phyloP scores from a whole-genome alignment of 2,797 vertebrate genomes.

The Macropodus opercularis region DNA sequence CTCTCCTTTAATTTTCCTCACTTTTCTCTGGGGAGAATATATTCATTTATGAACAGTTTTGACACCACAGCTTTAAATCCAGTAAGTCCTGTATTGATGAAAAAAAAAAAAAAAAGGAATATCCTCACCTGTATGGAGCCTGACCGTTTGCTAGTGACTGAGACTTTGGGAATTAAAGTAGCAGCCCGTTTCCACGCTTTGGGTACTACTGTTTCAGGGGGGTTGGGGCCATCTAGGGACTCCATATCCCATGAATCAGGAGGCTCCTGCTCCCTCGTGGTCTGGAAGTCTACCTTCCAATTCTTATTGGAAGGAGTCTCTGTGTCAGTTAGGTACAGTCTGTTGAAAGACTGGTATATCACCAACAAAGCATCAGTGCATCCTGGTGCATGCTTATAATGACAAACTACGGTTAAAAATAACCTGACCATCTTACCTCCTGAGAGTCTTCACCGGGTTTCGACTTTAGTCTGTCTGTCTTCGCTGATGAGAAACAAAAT shows the following conservation, averaged over 20 bases:
- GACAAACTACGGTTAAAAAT: not conserved
- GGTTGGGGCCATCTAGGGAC: constrained; percentile 54
- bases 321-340: constrained; percentile 81
- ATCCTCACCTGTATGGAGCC: constrained; percentile 85
- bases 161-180: constrained; percentile 82
- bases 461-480: constrained; percentile 79
- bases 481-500: constrained; percentile 23
- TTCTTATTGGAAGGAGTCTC: constrained; percentile 51
- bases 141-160: constrained; percentile 69
- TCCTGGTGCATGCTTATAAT: not conserved
- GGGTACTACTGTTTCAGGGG: constrained; percentile 56
- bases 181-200: constrained; percentile 86
- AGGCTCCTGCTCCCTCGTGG: constrained; percentile 80
- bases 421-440: constrained; percentile 82
- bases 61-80: not conserved
- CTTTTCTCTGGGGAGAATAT: constrained; percentile 79
- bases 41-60: not conserved
- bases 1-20: constrained; percentile 75
- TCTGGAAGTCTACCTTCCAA: constrained; percentile 83
- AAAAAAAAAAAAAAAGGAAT: too few relatives aligned
- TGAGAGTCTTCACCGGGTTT: constrained; percentile 80
- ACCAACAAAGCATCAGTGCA: constrained; percentile 48
- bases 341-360: constrained; percentile 86
- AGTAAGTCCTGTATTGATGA: too few relatives aligned
- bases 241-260: constrained; percentile 88